A percentile compares a stretch with the other conserved stretches of the same genome.
Conservation (phyloP, 2,113 vertebrate genomes). For the Eptesicus fuscus region DNA sequence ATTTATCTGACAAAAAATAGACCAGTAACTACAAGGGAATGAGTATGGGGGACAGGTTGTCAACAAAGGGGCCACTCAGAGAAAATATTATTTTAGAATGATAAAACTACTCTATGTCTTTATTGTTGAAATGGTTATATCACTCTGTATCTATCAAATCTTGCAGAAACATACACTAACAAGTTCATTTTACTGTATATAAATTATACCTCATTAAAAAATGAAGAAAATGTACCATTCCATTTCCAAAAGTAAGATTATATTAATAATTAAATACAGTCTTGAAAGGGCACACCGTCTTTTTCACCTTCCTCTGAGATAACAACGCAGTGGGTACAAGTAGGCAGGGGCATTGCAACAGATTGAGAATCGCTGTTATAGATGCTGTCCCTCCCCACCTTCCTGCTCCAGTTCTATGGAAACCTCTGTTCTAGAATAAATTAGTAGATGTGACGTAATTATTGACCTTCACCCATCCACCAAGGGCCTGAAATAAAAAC, state of each 20-base stretch:
- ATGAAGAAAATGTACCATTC: background rate
- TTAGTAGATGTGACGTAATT: background rate
- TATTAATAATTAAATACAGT: background rate
- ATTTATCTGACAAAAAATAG: background rate
- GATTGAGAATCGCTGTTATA: background rate
- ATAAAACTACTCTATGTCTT: background rate
- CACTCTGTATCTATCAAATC: background rate
- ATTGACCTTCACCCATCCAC: background rate
- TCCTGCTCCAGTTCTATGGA: background rate
- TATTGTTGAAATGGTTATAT: background rate
- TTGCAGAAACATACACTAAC: background rate
- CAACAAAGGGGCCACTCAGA: background rate
- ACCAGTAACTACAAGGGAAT: background rate
- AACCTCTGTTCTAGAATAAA: background rate
- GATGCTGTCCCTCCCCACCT: background rate
- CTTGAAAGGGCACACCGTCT: background rate
- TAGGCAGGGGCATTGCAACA: background rate
- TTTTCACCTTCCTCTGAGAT: background rate
- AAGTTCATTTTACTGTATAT: background rate
- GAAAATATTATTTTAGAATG: background rate
- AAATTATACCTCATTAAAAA: background rate
- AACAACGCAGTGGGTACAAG: background rate
- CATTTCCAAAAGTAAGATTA: conserved; percentile 1
- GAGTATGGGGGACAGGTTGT: background rate
- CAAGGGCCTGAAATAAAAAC: background rate